phyloP scores from a whole-genome alignment of 2,113 vertebrate genomes.

The Megaceryle torquata region DNA sequence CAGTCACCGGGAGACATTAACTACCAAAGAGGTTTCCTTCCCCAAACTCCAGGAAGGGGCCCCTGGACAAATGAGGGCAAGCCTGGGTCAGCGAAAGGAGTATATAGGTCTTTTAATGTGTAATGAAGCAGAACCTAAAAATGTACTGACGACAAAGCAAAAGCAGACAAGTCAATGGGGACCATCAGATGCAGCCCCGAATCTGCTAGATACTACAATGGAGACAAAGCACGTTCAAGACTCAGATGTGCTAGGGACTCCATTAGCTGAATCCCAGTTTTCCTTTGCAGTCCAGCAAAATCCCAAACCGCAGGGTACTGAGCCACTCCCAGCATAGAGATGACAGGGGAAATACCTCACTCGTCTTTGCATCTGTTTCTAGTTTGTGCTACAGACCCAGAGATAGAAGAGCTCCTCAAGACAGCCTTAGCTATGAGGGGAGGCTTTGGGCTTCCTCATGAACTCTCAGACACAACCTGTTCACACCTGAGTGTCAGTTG shows the following conservation, averaged over 20 bases:
- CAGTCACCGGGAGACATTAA: not conserved
- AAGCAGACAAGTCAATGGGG: not conserved
- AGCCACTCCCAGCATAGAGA: not conserved
- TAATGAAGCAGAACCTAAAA: slow-evolving; percentile 30
- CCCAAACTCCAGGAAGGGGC: not conserved
- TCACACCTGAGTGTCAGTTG: not conserved
- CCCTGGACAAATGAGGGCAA: slow-evolving; percentile 1
- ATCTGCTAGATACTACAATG: not conserved
- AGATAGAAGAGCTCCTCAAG: not conserved
- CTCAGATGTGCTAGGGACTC: accelerated
- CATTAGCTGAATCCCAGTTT: not conserved
- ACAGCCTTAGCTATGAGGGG: not conserved
- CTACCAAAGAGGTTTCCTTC: not conserved
- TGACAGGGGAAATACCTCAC: not conserved
- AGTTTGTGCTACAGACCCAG: not conserved
- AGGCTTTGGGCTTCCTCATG: not conserved
- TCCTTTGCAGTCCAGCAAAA: not conserved
- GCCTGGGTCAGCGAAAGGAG: slow-evolving; percentile 19
- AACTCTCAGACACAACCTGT: not conserved
- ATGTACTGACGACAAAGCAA: not conserved
- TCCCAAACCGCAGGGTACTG: not conserved
- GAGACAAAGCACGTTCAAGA: not conserved
- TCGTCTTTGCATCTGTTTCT: not conserved
- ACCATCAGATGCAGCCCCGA: not conserved
- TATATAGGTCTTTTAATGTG: not conserved